Percentiles rank a stretch among this genome's conserved stretches.
Evolutionary conservation across 1,140 invertebrate genomes (phyloP).

Genomic region (Rhagoletis zephyria): DNA sequence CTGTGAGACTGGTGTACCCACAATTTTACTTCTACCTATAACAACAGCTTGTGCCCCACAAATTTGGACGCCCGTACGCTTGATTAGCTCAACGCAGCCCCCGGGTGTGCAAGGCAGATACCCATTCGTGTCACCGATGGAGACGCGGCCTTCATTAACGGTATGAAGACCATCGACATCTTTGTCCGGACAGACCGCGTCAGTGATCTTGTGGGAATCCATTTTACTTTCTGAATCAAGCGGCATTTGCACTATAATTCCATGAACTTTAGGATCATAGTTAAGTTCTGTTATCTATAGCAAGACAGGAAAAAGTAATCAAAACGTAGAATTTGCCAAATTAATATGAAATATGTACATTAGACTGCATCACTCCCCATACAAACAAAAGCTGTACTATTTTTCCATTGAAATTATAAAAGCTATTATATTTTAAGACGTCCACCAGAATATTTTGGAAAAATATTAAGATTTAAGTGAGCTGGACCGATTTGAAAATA

Average conservation of each 20-base stretch:
- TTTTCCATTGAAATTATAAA: too few relatives aligned
- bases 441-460: too few relatives aligned
- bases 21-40: slow-evolving; percentile 96
- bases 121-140: slow-evolving; percentile 87
- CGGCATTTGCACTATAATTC: slow-evolving; percentile 98
- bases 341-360: too few relatives aligned
- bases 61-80: slow-evolving; percentile 84
- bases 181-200: slow-evolving; percentile 88
- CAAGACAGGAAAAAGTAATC: slow-evolving; percentile 73
- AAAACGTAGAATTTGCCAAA: too few relatives aligned
- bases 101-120: slow-evolving; percentile 95
- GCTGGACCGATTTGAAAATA: too few relatives aligned
- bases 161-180: slow-evolving; percentile 96
- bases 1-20: slow-evolving; percentile 94
- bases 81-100: slow-evolving; percentile 93
- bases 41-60: slow-evolving; percentile 92
- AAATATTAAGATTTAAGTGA: too few relatives aligned
- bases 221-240: slow-evolving; percentile 87
- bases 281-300: slow-evolving; percentile 85
- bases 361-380: too few relatives aligned
- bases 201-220: slow-evolving; percentile 89
- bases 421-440: too few relatives aligned
- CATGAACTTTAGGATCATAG: slow-evolving; percentile 87
- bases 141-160: slow-evolving; percentile 90
- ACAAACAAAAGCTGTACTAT: too few relatives aligned